These are phyloP conservation scores for Acanthurus leucopareius DNA, from an alignment of 2,797 vertebrate genomes.

Conservation along the genomic window DNA sequence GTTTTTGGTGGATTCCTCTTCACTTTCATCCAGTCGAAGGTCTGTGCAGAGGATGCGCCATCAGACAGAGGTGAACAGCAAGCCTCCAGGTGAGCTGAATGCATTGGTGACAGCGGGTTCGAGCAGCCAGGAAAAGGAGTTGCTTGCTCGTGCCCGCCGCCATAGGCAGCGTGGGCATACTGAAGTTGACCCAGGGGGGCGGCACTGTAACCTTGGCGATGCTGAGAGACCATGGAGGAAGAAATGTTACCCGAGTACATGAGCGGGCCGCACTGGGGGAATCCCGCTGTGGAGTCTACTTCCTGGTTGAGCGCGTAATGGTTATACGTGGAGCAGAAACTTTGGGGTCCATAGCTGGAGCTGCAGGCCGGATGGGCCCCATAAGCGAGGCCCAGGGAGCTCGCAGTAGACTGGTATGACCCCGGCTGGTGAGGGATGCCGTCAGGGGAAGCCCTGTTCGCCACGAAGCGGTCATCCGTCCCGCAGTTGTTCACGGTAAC, in stretches of 20 bases:
- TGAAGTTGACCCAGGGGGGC: constrained; percentile 89
- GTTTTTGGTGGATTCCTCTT: constrained; percentile 99
- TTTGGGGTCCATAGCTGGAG: constrained; percentile 90
- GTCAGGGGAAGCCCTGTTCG: constrained; percentile 91
- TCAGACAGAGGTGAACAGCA: constrained; percentile 92
- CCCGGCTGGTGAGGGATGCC: constrained; percentile 88
- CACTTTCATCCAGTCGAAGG: constrained; percentile 99
- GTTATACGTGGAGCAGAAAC: constrained; percentile 91
- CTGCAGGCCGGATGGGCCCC: constrained; percentile 89
- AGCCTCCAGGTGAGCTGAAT: constrained; percentile 89
- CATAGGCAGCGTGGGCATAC: constrained; percentile 90
- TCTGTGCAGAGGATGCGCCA: constrained; percentile 90
- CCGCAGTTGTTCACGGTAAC: constrained; percentile 92
- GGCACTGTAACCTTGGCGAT: constrained; percentile 91
- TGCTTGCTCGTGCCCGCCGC: constrained; percentile 92
- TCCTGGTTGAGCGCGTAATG: constrained; percentile 94
- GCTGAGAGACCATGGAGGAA: constrained; percentile 89
- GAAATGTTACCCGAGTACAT: constrained; percentile 95
- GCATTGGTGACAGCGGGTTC: constrained; percentile 91
- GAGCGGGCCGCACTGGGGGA: constrained; percentile 91
- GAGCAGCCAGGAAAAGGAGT: constrained; percentile 88
- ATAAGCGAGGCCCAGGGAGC: constrained; percentile 90
- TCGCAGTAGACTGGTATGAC: constrained; percentile 89
- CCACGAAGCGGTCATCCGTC: constrained; percentile 92
- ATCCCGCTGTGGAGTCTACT: constrained; percentile 89